Evolutionary conservation across 2,113 vertebrate species (phyloP).

Genomic region (Mustelus asterias): DNA sequence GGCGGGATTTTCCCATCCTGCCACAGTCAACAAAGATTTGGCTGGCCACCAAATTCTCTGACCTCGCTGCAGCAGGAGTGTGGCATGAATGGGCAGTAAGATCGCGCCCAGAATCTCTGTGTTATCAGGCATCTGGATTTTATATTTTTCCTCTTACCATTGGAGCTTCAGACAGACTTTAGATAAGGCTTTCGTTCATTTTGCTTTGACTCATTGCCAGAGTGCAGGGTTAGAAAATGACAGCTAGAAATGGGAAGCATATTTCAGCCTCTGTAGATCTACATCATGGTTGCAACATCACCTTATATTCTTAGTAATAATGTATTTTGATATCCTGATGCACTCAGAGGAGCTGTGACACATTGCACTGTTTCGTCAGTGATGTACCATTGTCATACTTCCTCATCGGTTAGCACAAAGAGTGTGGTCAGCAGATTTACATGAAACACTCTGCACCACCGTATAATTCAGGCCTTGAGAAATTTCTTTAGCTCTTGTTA

Average conservation of each 20-base stretch:
- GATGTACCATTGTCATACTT: neutral
- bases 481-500: neutral
- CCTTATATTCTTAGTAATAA: neutral
- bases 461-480: neutral
- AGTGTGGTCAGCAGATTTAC: neutral
- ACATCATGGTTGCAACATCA: neutral
- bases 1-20: too few relatives aligned
- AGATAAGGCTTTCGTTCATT: neutral
- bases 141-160: neutral
- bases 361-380: neutral
- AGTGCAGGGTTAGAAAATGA: neutral
- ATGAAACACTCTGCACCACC: neutral
- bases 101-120: too few relatives aligned
- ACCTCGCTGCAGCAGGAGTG: too few relatives aligned
- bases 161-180: neutral
- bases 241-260: neutral
- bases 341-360: neutral
- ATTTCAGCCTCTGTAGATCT: neutral
- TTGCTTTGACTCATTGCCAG: neutral
- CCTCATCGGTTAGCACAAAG: neutral
- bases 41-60: too few relatives aligned
- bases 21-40: too few relatives aligned
- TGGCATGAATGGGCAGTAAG: too few relatives aligned
- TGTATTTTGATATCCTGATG: neutral
- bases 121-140: neutral